phyloP scores from a whole-genome alignment of 2,797 vertebrate species.

The Lithobates sylvaticus region DNA sequence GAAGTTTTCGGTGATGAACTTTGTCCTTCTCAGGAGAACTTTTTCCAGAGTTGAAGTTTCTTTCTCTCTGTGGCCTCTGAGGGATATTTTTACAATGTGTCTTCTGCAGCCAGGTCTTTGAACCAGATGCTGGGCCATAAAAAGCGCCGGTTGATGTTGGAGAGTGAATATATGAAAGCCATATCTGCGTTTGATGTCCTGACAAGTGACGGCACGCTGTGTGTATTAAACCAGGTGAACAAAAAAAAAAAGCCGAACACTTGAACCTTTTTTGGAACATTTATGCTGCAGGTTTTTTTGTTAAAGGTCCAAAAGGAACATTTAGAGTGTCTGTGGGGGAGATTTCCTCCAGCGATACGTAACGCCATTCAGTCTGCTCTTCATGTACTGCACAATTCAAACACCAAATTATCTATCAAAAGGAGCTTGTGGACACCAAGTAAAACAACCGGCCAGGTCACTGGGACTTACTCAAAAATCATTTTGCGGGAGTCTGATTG shows the following conservation, averaged over 20 bases:
- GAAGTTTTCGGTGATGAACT: neutral
- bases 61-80: slow-evolving; percentile 9
- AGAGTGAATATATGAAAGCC: slow-evolving; percentile 31
- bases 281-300: slow-evolving; percentile 33
- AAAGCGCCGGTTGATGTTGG: slow-evolving; percentile 13
- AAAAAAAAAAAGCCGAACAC: slow-evolving; percentile 18
- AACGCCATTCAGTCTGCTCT: slow-evolving; percentile 9
- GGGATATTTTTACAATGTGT: slow-evolving; percentile 31
- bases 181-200: slow-evolving; percentile 44
- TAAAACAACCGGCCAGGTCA: neutral
- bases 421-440: neutral
- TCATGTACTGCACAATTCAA: neutral
- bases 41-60: slow-evolving; percentile 15
- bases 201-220: slow-evolving; percentile 52
- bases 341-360: slow-evolving; percentile 22
- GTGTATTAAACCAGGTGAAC: slow-evolving; percentile 44
- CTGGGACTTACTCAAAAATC: too few relatives aligned
- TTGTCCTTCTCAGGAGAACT: slow-evolving; percentile 25
- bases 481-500: too few relatives aligned
- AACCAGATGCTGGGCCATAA: slow-evolving; percentile 15
- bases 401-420: slow-evolving; percentile 48
- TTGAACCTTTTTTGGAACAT: slow-evolving; percentile 50
- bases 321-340: neutral
- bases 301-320: slow-evolving; percentile 41
- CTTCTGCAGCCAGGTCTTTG: slow-evolving; percentile 37